These are phyloP conservation scores for Herpetotheres cachinnans DNA, from an alignment of 2,113 vertebrate species.

Conservation along the genomic window DNA sequence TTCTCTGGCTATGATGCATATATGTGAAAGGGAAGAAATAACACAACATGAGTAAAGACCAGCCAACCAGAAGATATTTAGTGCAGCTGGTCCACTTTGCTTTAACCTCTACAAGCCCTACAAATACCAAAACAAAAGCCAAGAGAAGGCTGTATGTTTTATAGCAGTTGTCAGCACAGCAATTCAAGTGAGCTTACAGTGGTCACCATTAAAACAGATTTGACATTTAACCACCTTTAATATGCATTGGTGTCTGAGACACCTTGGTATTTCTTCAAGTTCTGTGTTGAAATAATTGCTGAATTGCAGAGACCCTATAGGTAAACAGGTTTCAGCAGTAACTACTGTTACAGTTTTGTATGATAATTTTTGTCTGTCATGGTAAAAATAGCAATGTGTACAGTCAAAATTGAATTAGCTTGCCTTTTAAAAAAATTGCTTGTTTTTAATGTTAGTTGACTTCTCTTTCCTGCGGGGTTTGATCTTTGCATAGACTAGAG, in stretches of 20 bases:
- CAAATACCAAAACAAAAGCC: constrained; percentile 51
- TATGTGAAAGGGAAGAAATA: constrained; percentile 56
- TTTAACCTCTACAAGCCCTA: constrained; percentile 68
- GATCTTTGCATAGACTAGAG: not conserved
- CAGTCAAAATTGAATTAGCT: not conserved
- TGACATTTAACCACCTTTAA: constrained; percentile 15
- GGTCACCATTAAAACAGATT: not conserved
- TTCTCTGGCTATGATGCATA: constrained; percentile 66
- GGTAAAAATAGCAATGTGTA: not conserved
- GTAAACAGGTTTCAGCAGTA: not conserved
- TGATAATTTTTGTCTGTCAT: not conserved
- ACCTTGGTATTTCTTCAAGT: not conserved
- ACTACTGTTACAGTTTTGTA: not conserved
- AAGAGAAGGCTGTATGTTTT: constrained; percentile 5
- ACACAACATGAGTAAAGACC: constrained; percentile 32
- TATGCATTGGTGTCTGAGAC: not conserved
- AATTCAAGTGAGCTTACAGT: not conserved
- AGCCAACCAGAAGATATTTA: constrained; percentile 60
- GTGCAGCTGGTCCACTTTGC: constrained; percentile 61
- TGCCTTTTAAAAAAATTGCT: not conserved
- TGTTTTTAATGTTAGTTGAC: not conserved
- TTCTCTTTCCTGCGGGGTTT: not conserved
- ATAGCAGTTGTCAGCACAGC: constrained; percentile 1
- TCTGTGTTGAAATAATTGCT: not conserved
- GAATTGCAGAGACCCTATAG: not conserved